phyloP scores from a whole-genome alignment of 2,797 vertebrate genomes.

The Thaleichthys pacificus region DNA sequence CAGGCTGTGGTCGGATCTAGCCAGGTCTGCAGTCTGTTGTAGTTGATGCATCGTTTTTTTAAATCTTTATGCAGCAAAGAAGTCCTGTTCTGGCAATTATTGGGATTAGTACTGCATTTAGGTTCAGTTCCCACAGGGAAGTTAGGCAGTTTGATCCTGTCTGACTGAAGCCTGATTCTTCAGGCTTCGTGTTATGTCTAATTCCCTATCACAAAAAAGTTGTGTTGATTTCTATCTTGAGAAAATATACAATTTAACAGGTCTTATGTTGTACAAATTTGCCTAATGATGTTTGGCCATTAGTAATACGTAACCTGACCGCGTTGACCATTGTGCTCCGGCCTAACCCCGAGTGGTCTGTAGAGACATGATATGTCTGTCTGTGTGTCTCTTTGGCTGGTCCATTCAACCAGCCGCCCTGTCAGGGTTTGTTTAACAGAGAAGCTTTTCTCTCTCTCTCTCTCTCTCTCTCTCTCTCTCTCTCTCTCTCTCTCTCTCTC shows the following conservation, averaged over 20 bases:
- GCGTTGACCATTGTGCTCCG: not conserved
- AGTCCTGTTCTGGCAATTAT: too few relatives aligned
- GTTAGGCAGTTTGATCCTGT: too few relatives aligned
- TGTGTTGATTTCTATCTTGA: not conserved
- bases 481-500: too few relatives aligned
- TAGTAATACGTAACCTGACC: not conserved
- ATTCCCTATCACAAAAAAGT: not conserved
- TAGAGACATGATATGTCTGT: not conserved
- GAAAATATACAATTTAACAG: not conserved
- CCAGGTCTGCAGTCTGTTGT: too few relatives aligned
- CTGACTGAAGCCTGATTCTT: not conserved
- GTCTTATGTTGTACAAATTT: not conserved
- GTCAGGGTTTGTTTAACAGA: constrained; percentile 7
- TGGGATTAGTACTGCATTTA: too few relatives aligned
- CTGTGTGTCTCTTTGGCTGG: not conserved
- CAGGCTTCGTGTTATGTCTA: not conserved
- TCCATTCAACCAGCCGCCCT: not conserved
- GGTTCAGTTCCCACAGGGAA: too few relatives aligned
- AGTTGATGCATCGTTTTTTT: too few relatives aligned
- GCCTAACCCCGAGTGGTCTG: not conserved
- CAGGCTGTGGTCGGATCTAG: too few relatives aligned
- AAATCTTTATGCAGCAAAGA: too few relatives aligned
- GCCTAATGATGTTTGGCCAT: not conserved
- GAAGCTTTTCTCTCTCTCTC: not conserved
- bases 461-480: too few relatives aligned